phyloP scores from a whole-genome alignment of 2,113 vertebrate genomes.

The Stegostoma tigrinum region DNA sequence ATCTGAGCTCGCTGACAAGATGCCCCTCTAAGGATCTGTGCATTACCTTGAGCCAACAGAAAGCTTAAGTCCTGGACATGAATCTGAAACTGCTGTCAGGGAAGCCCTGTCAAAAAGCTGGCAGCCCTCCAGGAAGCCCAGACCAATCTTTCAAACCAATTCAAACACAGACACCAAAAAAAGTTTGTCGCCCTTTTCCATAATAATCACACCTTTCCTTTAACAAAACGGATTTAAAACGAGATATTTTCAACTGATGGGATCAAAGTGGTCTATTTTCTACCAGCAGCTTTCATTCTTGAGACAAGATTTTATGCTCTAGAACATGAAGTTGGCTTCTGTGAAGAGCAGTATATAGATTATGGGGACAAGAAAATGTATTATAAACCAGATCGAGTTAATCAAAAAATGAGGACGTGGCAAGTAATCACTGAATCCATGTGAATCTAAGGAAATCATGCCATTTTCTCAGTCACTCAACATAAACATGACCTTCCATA shows the following conservation, averaged over 20 bases:
- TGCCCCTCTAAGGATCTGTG: slow-evolving; percentile 33
- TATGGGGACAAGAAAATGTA: not conserved
- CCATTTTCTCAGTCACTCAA: not conserved
- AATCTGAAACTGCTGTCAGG: slow-evolving; percentile 37
- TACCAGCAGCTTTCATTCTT: not conserved
- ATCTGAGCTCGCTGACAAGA: slow-evolving; percentile 35
- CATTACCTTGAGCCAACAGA: slow-evolving; percentile 36
- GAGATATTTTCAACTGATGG: not conserved
- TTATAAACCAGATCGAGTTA: not conserved
- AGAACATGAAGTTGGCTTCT: not conserved
- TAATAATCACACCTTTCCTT: not conserved
- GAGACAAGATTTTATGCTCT: not conserved
- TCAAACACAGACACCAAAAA: not conserved
- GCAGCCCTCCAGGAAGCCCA: slow-evolving; percentile 18
- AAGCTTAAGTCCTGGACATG: slow-evolving; percentile 36
- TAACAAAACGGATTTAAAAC: not conserved
- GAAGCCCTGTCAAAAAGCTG: slow-evolving; percentile 34
- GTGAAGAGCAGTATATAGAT: not conserved
- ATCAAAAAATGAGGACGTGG: not conserved
- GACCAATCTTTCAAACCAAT: slow-evolving; percentile 25
- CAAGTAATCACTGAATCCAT: not conserved
- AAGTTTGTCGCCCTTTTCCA: not conserved
- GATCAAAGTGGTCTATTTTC: not conserved
- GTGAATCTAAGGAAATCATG: not conserved
- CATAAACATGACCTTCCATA: not conserved